Evolutionary conservation across 1,140 invertebrate species (phyloP), one percentile per base, ranked within the genome.

Genomic region (Ceratina japonica): DNA sequence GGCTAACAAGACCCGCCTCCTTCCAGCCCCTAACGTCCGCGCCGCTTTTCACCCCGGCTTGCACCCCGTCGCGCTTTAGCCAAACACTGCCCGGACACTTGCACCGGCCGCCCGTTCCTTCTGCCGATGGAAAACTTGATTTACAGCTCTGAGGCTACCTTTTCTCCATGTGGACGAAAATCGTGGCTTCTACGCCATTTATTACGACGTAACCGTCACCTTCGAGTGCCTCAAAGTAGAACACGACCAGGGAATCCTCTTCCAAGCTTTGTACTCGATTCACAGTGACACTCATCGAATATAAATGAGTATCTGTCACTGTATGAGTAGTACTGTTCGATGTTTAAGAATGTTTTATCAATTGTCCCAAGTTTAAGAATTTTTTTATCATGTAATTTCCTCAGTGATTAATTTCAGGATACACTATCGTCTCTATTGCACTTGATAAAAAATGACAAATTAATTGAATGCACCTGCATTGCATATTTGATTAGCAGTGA

Each of bases 1-100:
- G 82, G 69, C 85, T 89, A 89, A 90, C 89, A 84, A 90, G 83
- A 81, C 84, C 84, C 88, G 83, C 82, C 85, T 79, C 65, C 68
- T 65, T 69, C 64, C 44, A 56, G 31, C 76, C 65, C 59, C 70
- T 22, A 44, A 7, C 70, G 84, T 76, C 81, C 83, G 75, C 70
- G 27, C 69, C 83, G 80, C 80, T 85, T 86, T 85, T 82, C 84
- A 86, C 64, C 83, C 75, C 13, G 75, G n/a, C 22, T 24, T 83
- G 59, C 75, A 13, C 72, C 84, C 84, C 71, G 80, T 56, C 62
- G 84, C 70, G 83, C 84, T 81, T 70, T 73, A 81, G 66, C 83
- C 80, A 76, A 86, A 82, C 84, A 82, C 75, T 49, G 64, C 31
- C 61, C 61, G 80, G 62, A 85, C 80, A 82, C 75, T 82, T 82